A percentile compares a stretch with the other conserved stretches of the same genome.
Conservation (phyloP, 2,113 vertebrate species). For the Amblyopsis rosae region DNA sequence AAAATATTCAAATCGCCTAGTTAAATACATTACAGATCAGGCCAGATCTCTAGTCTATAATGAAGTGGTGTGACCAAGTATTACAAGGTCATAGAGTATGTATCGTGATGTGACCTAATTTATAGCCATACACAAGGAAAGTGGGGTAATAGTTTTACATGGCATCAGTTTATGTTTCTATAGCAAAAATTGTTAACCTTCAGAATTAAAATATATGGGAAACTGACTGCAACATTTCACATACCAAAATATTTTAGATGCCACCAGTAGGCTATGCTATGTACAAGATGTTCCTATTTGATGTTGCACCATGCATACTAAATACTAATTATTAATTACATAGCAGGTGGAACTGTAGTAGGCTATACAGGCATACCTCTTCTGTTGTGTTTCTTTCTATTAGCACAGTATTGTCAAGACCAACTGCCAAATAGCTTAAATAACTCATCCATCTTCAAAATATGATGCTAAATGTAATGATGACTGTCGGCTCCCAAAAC, state of each 20-base stretch:
- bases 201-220: conserved; percentile 36
- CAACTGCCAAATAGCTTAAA: no score
- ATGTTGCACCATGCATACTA: conserved; percentile 37
- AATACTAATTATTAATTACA: conserved; percentile 13
- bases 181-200: conserved; percentile 5
- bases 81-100: conserved; percentile 11
- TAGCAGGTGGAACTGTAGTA: not conserved
- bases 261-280: no score
- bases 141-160: conserved; percentile 52
- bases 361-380: not conserved
- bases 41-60: not conserved
- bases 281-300: conserved; percentile 22
- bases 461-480: not conserved
- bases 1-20: not conserved
- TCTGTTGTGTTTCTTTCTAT: not conserved
- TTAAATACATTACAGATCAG: not conserved
- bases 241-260: conserved; percentile 17
- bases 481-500: not conserved
- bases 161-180: conserved; percentile 9
- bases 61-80: conserved; percentile 22
- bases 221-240: conserved; percentile 17
- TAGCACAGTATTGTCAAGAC: no score
- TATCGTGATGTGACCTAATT: conserved; percentile 43
- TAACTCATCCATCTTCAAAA: not conserved
- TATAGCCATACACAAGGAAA: conserved; percentile 29